A percentile compares a stretch with the other conserved stretches of the same genome.
phyloP scores from a whole-genome alignment of 2,888 invertebrate genomes.

The Rhamnusium bicolor region DNA sequence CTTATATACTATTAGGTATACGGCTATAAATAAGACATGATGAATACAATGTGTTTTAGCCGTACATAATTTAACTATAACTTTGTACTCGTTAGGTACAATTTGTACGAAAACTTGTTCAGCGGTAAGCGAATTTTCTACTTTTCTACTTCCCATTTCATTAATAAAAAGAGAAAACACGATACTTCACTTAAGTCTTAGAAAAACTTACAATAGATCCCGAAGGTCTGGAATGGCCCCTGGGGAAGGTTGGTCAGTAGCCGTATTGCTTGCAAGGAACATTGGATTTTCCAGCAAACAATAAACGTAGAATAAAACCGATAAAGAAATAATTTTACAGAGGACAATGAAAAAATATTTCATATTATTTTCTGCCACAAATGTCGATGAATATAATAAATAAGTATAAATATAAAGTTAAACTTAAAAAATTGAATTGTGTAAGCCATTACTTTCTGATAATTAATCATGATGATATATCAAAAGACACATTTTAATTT shows the following conservation, averaged over 20 bases:
- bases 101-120: background rate
- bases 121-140: background rate
- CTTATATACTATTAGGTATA: too few species aligned
- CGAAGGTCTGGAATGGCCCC: background rate
- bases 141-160: background rate
- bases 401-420: too few species aligned
- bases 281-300: constrained; percentile 12
- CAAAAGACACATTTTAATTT: too few species aligned
- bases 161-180: background rate
- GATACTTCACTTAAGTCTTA: constrained; percentile 8
- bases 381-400: too few species aligned
- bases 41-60: background rate
- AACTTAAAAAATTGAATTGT: too few species aligned
- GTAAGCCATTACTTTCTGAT: too few species aligned
- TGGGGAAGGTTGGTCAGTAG: constrained; percentile 3
- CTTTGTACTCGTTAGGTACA: background rate
- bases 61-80: background rate
- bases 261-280: background rate
- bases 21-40: background rate
- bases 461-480: too few species aligned
- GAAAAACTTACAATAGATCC: constrained; percentile 7
- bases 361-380: background rate
- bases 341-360: background rate
- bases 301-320: constrained; percentile 14
- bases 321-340: constrained; percentile 8